These are phyloP conservation scores for Arctopsyche grandis DNA, from an alignment of 1,140 invertebrate genomes.

Conservation along the genomic window DNA sequence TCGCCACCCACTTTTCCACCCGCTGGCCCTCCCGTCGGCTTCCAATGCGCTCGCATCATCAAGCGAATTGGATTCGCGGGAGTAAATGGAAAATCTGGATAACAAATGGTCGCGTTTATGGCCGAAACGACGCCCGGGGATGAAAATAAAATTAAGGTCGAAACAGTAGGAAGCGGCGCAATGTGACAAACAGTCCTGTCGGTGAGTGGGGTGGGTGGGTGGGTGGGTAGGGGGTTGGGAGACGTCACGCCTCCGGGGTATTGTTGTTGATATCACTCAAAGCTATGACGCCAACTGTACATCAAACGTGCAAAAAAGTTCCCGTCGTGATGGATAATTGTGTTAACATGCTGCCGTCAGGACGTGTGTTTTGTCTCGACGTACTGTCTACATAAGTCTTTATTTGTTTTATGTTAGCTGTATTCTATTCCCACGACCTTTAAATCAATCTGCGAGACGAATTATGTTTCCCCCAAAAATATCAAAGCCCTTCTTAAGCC, in stretches of 20 bases:
- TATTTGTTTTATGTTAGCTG: too few species aligned
- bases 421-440: too few species aligned
- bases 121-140: constrained; percentile 3
- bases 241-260: neutral
- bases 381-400: too few species aligned
- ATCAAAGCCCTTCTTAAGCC: too few species aligned
- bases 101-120: constrained; percentile 26
- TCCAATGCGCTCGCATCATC: neutral
- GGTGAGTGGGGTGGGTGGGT: neutral
- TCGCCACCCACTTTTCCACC: neutral
- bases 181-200: neutral
- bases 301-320: too few species aligned
- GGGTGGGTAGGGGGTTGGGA: neutral
- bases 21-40: too few species aligned
- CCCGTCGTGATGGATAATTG: too few species aligned
- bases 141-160: constrained; percentile 10
- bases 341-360: too few species aligned
- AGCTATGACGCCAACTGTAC: neutral
- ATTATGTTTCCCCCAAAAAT: too few species aligned
- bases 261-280: neutral
- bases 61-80: neutral
- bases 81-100: constrained; percentile 21
- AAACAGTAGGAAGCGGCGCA: neutral
- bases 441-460: too few species aligned
- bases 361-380: too few species aligned